phyloP scores from a whole-genome alignment of 2,797 vertebrate species.

The Microctenopoma stevenorrisi region DNA sequence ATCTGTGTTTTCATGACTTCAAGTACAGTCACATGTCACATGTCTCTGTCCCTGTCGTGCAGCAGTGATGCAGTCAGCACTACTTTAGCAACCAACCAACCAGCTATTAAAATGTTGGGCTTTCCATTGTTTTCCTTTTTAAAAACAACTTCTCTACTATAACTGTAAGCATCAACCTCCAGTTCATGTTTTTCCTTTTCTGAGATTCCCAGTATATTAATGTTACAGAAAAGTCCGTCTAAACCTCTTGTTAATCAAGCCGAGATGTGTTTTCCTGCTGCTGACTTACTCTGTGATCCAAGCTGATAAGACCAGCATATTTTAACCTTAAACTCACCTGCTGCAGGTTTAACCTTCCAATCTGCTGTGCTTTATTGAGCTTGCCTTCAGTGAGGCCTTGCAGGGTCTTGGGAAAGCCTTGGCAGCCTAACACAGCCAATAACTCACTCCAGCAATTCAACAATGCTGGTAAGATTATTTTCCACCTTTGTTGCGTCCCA shows the following conservation, averaged over 20 bases:
- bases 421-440: slow-evolving; percentile 64
- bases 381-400: slow-evolving; percentile 69
- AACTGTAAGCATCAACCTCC: background rate
- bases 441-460: slow-evolving; percentile 60
- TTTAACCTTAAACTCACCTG: slow-evolving; percentile 47
- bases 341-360: slow-evolving; percentile 66
- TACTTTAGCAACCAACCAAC: too few species aligned
- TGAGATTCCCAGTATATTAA: background rate
- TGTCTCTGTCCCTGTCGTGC: background rate
- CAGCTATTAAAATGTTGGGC: too few species aligned
- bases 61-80: background rate
- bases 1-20: slow-evolving; percentile 17
- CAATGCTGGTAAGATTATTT: slow-evolving; percentile 64
- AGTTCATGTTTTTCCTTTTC: background rate
- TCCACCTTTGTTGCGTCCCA: slow-evolving; percentile 51
- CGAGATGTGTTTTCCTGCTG: background rate
- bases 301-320: slow-evolving; percentile 25
- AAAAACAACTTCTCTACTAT: background rate
- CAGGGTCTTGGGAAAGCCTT: slow-evolving; percentile 67
- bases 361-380: slow-evolving; percentile 64
- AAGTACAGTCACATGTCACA: background rate
- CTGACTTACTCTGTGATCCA: slow-evolving; percentile 38
- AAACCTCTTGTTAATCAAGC: background rate
- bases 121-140: too few species aligned
- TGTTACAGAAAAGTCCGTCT: background rate